phyloP scores from a whole-genome alignment of 2,113 vertebrate genomes.

The Mola mola region DNA sequence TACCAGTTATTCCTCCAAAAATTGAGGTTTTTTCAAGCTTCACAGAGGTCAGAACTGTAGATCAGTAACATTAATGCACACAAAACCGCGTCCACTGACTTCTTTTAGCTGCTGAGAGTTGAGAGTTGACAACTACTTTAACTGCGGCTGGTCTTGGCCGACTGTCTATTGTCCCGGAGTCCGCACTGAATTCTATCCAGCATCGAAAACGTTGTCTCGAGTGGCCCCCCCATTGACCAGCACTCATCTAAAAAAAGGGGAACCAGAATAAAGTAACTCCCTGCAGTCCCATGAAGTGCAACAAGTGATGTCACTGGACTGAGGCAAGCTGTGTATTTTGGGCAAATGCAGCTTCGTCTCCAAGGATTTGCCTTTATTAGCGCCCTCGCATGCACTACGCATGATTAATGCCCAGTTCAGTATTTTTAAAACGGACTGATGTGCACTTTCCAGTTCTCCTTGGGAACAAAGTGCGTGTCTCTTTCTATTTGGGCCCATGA shows the following conservation, averaged over 20 bases:
- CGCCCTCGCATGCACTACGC: constrained; percentile 3
- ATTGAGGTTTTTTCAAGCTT: constrained; percentile 30
- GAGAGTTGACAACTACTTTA: too few species aligned
- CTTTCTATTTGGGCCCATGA: constrained; percentile 60
- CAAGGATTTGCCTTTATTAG: constrained; percentile 22
- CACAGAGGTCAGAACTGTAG: too few species aligned
- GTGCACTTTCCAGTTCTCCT: constrained; percentile 14
- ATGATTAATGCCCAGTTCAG: constrained; percentile 20
- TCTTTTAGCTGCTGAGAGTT: too few species aligned
- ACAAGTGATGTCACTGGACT: constrained; percentile 29
- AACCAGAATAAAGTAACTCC: too few species aligned
- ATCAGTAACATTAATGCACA: constrained; percentile 15
- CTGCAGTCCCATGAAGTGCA: too few species aligned
- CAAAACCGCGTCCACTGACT: constrained; percentile 8
- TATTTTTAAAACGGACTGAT: constrained; percentile 11
- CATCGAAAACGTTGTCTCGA: constrained; percentile 13
- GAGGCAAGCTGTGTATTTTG: not conserved
- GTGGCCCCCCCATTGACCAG: too few species aligned
- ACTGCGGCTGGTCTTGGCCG: too few species aligned
- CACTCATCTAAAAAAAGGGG: too few species aligned
- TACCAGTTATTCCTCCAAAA: not conserved
- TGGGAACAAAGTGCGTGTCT: constrained; percentile 50
- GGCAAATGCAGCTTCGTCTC: constrained; percentile 34
- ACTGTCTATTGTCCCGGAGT: too few species aligned
- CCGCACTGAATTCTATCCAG: constrained; percentile 21